phyloP scores from a whole-genome alignment of 2,888 invertebrate genomes.

The Hydrotaea cyrtoneurina region DNA sequence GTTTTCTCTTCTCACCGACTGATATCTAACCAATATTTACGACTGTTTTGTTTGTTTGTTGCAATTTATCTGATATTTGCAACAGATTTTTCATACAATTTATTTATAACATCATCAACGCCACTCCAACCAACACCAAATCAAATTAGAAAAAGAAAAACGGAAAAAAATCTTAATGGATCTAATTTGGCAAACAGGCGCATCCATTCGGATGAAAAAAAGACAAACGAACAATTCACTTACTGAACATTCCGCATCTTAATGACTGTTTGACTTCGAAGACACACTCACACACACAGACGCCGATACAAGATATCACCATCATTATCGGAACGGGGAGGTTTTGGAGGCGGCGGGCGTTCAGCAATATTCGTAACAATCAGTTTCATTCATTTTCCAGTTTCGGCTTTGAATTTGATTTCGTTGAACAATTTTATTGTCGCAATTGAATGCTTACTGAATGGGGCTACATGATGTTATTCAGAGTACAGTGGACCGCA shows the following conservation, averaged over 20 bases:
- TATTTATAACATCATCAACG: constrained; percentile 43
- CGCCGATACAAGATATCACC: constrained; percentile 36
- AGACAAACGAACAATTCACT: constrained; percentile 40
- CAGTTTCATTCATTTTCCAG: constrained; percentile 66
- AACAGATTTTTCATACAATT: constrained; percentile 59
- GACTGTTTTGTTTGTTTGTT: not conserved
- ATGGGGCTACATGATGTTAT: too few species aligned
- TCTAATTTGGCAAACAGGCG: constrained; percentile 62
- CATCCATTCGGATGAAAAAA: constrained; percentile 1
- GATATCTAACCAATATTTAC: not conserved
- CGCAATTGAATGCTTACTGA: constrained; percentile 19
- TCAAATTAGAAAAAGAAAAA: too few species aligned
- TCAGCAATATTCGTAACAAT: constrained; percentile 46
- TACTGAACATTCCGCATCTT: constrained; percentile 46
- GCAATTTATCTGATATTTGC: constrained; percentile 43
- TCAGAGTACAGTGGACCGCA: too few species aligned
- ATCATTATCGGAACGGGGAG: constrained; percentile 27
- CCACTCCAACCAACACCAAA: not conserved
- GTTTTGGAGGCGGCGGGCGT: not conserved
- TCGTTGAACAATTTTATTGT: constrained; percentile 26
- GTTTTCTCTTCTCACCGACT: not conserved
- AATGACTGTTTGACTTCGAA: constrained; percentile 62
- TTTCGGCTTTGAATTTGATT: constrained; percentile 39
- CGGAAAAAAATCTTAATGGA: constrained; percentile 61
- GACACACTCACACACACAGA: constrained; percentile 42